phyloP scores from a whole-genome alignment of 2,888 invertebrate species.

The Baronia brevicornis region DNA sequence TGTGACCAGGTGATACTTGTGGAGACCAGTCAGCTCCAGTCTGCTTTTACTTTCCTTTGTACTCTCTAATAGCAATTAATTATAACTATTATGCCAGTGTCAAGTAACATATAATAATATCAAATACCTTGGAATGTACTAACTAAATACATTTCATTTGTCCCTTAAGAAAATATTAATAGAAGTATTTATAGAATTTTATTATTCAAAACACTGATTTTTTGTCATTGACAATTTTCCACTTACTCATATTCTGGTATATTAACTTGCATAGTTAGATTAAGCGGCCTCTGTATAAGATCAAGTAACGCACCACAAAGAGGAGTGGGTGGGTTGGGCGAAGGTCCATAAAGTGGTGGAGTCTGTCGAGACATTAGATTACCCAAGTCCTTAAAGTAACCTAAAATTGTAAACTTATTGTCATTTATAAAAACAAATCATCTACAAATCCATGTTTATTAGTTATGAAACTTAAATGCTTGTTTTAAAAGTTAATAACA shows the following conservation, averaged over 20 bases:
- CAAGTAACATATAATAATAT: no score
- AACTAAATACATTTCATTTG: no score
- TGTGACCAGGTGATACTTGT: no score
- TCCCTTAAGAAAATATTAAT: conserved; percentile 1
- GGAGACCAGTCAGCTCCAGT: no score
- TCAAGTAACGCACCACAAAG: conserved; percentile 83
- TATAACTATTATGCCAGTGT: no score
- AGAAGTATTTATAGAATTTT: conserved; percentile 1
- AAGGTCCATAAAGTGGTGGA: conserved; percentile 81
- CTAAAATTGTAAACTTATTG: conserved; percentile 54
- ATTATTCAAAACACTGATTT: background rate
- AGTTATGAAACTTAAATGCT: conserved; percentile 1
- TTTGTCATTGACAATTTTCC: no score
- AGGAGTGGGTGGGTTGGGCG: conserved; percentile 81
- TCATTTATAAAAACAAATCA: no score
- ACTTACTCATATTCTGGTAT: conserved; percentile 68
- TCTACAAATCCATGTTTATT: no score
- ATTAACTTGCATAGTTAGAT: conserved; percentile 63
- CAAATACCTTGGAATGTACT: no score
- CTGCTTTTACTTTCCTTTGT: no score
- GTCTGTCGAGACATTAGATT: conserved; percentile 80
- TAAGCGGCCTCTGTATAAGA: conserved; percentile 85
- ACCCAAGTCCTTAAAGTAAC: conserved; percentile 84
- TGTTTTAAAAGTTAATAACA: background rate
- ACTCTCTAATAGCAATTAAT: no score